Evolutionary conservation across 2,888 invertebrate species (phyloP).

Genomic region (Helicoverpa assulta): DNA sequence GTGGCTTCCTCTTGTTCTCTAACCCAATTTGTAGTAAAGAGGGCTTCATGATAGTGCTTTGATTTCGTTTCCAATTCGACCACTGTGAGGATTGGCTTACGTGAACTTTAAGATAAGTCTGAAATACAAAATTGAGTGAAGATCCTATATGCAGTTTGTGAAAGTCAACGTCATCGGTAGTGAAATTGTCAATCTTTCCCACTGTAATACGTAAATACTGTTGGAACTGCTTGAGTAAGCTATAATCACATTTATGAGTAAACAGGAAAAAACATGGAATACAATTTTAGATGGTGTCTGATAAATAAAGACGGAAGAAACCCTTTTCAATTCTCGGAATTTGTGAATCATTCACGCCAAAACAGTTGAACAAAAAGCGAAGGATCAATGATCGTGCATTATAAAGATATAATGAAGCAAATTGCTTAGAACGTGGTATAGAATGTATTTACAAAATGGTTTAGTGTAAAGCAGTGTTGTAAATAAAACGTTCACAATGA

Average conservation of each 20-base stretch:
- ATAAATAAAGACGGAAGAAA: conserved; percentile 5
- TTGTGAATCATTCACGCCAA: background rate
- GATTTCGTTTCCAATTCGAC: conserved; percentile 71
- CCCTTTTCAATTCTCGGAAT: background rate
- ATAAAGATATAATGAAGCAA: conserved; percentile 17
- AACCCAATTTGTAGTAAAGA: conserved; percentile 78
- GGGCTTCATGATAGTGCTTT: conserved; percentile 73
- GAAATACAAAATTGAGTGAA: conserved; percentile 31
- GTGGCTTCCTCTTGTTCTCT: conserved; percentile 71
- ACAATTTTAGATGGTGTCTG: background rate
- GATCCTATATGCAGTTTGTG: background rate
- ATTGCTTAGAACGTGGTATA: background rate
- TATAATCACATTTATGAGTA: background rate
- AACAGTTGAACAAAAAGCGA: background rate
- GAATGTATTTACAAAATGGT: conserved; percentile 1
- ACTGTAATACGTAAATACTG: background rate
- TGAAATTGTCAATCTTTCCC: background rate
- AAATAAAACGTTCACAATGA: conserved; percentile 22
- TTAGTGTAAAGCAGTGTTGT: conserved; percentile 5
- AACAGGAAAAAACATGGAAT: conserved; percentile 11
- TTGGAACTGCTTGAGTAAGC: background rate
- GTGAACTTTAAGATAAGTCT: conserved; percentile 1
- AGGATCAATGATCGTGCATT: background rate
- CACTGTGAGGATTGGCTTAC: conserved; percentile 36
- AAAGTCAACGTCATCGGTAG: background rate